phyloP scores from a whole-genome alignment of 2,888 invertebrate species.

The Pardosa pseudoannulata region DNA sequence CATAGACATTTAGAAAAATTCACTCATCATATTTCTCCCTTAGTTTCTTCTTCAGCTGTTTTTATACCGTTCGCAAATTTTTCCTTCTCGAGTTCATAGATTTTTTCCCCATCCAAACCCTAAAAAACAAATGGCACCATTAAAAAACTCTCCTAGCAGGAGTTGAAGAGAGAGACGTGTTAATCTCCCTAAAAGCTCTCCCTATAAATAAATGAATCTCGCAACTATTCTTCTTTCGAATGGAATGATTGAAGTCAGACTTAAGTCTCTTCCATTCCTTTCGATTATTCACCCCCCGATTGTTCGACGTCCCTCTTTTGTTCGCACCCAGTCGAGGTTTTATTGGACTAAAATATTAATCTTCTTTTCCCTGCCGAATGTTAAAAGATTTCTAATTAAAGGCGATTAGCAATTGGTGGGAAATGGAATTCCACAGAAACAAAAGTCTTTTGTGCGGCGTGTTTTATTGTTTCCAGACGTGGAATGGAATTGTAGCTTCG shows the following conservation, averaged over 20 bases:
- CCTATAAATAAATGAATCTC: conserved; percentile 15
- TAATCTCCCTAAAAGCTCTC: background rate
- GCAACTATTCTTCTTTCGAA: conserved; percentile 13
- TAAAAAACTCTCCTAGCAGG: too few species aligned
- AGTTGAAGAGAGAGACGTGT: background rate
- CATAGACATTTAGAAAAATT: too few species aligned
- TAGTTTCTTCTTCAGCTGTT: too few species aligned
- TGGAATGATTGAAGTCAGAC: conserved; percentile 5
- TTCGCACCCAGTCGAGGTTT: background rate
- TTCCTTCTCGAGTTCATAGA: too few species aligned
- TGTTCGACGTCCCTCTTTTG: background rate
- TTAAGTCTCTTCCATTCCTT: background rate
- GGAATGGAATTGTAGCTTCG: too few species aligned
- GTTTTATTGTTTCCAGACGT: background rate
- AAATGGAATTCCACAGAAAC: background rate
- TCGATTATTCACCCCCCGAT: background rate
- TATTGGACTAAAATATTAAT: conserved; percentile 2
- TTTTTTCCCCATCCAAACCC: too few species aligned
- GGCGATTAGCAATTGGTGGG: background rate
- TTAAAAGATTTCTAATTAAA: conserved; percentile 16
- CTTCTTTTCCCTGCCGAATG: background rate
- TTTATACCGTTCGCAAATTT: too few species aligned
- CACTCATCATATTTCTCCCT: too few species aligned
- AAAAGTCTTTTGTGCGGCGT: background rate
- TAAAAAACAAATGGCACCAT: too few species aligned